Conservation (phyloP, 2,113 vertebrate species). For the Columbina picui region DNA sequence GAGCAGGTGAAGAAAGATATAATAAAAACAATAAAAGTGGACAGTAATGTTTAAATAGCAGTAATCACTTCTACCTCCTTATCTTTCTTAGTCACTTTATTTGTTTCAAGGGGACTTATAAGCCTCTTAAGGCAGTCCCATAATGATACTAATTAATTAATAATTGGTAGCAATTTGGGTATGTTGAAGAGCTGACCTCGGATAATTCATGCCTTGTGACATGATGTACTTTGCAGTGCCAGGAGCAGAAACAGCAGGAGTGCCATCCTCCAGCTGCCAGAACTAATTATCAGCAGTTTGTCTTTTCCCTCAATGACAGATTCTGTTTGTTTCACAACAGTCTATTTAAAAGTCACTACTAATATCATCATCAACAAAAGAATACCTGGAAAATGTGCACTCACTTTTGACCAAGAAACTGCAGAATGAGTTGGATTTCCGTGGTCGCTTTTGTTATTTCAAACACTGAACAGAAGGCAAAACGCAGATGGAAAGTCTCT, state of each 20-base stretch:
- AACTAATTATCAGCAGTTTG: conserved; percentile 68
- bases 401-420: not conserved
- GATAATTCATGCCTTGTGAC: conserved; percentile 59
- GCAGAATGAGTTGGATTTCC: not conserved
- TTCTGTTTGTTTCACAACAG: conserved; percentile 51
- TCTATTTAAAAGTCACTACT: conserved; percentile 50
- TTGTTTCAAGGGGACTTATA: conserved; percentile 17
- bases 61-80: not conserved
- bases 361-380: conserved; percentile 43
- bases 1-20: not conserved
- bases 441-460: not conserved
- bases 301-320: conserved; percentile 34
- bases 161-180: conserved; percentile 61
- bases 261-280: conserved; percentile 67
- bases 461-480: not conserved
- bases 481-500: conserved; percentile 18
- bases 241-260: conserved; percentile 68
- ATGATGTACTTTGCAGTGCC: conserved; percentile 58
- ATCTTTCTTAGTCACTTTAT: conserved; percentile 8
- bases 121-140: conserved; percentile 8
- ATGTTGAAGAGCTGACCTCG: conserved; percentile 52
- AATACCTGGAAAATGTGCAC: not conserved
- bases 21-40: not conserved
- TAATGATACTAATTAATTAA: conserved; percentile 66
- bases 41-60: not conserved